phyloP scores from a whole-genome alignment of 2,113 vertebrate genomes.

The Tretioscincus oriximinensis region DNA sequence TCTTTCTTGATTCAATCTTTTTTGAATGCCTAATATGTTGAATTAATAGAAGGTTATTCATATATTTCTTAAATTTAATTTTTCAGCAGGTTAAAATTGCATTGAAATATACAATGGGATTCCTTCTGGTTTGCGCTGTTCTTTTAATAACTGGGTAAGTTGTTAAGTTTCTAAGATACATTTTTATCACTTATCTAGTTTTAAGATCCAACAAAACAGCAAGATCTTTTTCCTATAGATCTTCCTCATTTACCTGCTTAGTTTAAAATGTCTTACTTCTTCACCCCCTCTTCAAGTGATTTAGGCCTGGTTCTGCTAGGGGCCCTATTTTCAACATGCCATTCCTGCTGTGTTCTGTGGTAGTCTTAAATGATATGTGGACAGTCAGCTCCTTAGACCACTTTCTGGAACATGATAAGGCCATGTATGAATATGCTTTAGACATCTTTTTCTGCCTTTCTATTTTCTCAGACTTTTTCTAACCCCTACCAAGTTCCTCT shows the following conservation, averaged over 20 bases:
- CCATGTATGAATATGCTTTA: no score
- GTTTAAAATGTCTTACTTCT: not conserved
- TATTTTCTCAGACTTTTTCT: no score
- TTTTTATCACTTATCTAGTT: not conserved
- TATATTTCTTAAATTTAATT: constrained; percentile 39
- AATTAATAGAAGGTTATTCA: not conserved
- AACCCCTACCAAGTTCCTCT: not conserved
- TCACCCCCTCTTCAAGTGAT: not conserved
- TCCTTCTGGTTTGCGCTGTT: constrained; percentile 83
- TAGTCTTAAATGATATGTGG: no score
- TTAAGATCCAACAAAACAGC: not conserved
- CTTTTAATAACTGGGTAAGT: constrained; percentile 98
- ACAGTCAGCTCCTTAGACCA: no score
- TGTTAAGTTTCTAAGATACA: not conserved
- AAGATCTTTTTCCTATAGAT: not conserved
- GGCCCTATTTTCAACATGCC: no score
- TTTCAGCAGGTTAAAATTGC: constrained; percentile 92
- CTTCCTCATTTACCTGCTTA: not conserved
- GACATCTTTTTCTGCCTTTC: not conserved
- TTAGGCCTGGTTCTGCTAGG: not conserved
- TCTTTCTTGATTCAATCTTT: not conserved
- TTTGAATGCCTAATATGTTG: not conserved
- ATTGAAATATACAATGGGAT: constrained; percentile 90
- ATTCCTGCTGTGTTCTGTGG: no score
- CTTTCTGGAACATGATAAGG: no score